phyloP scores from a whole-genome alignment of 1,140 invertebrate species.

The Condylostylus longicornis region DNA sequence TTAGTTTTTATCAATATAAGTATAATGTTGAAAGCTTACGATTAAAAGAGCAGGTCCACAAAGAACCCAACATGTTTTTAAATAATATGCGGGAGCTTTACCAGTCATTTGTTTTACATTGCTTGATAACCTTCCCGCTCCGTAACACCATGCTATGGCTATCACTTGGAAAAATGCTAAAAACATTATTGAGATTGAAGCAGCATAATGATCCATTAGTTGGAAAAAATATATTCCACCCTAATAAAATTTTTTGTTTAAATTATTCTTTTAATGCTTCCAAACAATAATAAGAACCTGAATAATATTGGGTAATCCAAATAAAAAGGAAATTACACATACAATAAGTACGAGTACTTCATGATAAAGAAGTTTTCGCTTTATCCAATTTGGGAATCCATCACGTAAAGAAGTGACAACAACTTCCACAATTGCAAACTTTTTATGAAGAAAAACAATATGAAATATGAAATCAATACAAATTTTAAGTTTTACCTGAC shows the following conservation, averaged over 20 bases:
- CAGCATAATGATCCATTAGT: slow-evolving; percentile 82
- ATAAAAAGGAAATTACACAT: slow-evolving; percentile 65
- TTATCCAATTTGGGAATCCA: slow-evolving; percentile 71
- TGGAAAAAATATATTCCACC: slow-evolving; percentile 88
- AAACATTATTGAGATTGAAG: slow-evolving; percentile 80
- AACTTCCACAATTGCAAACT: slow-evolving; percentile 83
- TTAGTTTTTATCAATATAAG: not conserved
- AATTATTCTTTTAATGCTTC: slow-evolving; percentile 1
- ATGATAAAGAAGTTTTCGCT: slow-evolving; percentile 64
- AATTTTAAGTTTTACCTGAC: slow-evolving; percentile 45
- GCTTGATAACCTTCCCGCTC: slow-evolving; percentile 57
- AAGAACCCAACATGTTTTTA: slow-evolving; percentile 71
- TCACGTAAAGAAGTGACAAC: slow-evolving; percentile 85
- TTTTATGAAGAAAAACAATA: slow-evolving; percentile 5
- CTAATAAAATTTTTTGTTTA: slow-evolving; percentile 8
- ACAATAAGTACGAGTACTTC: slow-evolving; percentile 72
- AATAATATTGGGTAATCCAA: slow-evolving; percentile 71
- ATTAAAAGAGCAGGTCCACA: slow-evolving; percentile 66
- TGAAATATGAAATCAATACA: not conserved
- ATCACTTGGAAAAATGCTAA: slow-evolving; percentile 84
- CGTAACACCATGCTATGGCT: slow-evolving; percentile 82
- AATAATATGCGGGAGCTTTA: slow-evolving; percentile 56
- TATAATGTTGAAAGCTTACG: slow-evolving; percentile 35
- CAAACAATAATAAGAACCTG: slow-evolving; percentile 29
- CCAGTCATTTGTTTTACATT: slow-evolving; percentile 85